Conservation (phyloP, 2,797 vertebrate genomes). For the Hydrolagus colliei region DNA sequence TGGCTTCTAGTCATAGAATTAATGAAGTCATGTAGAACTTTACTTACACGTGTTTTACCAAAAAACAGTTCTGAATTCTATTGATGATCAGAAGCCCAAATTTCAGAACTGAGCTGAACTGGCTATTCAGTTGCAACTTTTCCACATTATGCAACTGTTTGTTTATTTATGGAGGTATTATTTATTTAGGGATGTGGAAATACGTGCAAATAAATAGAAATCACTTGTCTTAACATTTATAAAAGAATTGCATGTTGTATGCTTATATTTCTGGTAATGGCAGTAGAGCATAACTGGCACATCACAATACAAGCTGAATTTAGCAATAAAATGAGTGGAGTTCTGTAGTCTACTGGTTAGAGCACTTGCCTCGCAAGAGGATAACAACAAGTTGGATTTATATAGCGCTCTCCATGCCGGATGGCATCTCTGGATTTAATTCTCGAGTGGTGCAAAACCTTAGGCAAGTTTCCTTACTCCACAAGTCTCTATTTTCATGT, state of each 20-base stretch:
- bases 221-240: conserved; percentile 12
- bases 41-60: neutral
- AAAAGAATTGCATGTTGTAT: neutral
- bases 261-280: neutral
- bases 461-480: too few species aligned
- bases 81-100: neutral
- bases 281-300: neutral
- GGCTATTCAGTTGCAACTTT: neutral
- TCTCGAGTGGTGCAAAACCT: too few species aligned
- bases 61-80: neutral
- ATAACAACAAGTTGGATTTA: too few species aligned
- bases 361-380: too few species aligned
- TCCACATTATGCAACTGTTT: neutral
- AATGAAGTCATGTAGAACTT: neutral
- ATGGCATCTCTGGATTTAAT: too few species aligned
- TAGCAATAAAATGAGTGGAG: neutral
- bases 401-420: too few species aligned
- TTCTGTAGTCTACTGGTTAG: too few species aligned
- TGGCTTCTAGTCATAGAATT: neutral
- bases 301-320: neutral
- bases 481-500: too few species aligned
- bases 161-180: neutral
- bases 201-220: neutral
- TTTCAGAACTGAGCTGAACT: neutral
- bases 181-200: neutral